Conservation (phyloP, 2,888 invertebrate species). For the Dasypolia templi region DNA sequence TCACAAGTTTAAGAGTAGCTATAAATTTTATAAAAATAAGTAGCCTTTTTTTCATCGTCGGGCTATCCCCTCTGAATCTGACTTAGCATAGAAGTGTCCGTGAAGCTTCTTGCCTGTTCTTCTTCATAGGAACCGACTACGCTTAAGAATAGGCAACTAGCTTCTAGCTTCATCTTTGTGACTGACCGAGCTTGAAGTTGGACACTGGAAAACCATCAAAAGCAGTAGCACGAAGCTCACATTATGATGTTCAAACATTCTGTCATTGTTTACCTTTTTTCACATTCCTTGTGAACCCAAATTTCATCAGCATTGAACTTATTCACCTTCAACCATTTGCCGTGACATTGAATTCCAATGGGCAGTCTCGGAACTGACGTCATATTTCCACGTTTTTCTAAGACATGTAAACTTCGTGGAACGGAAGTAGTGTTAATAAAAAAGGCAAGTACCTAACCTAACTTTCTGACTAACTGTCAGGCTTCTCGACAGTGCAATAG, state of each 20-base stretch:
- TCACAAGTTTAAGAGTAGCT: not conserved
- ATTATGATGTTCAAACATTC: not conserved
- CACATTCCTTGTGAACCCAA: not conserved
- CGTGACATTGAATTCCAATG: slow-evolving; percentile 39
- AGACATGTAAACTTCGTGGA: slow-evolving; percentile 7
- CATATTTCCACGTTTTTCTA: not conserved
- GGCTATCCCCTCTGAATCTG: not conserved
- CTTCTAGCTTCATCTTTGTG: not conserved
- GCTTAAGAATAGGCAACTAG: too few relatives aligned
- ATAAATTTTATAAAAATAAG: not conserved
- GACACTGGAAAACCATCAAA: too few relatives aligned
- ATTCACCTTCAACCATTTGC: slow-evolving; percentile 30
- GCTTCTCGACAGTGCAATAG: not conserved
- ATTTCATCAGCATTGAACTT: slow-evolving; percentile 22
- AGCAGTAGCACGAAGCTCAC: not conserved
- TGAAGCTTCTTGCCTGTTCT: too few relatives aligned
- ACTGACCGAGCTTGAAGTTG: not conserved
- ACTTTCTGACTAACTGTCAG: not conserved
- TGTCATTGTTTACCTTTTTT: not conserved
- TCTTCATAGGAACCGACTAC: too few relatives aligned
- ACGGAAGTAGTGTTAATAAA: slow-evolving; percentile 20
- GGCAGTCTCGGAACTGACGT: slow-evolving; percentile 16
- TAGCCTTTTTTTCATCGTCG: not conserved
- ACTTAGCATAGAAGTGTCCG: too few relatives aligned
- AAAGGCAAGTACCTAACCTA: not conserved